A percentile compares a stretch with the other conserved stretches of the same genome.
phyloP scores from a whole-genome alignment of 53 echinoderm and acorn worm genomes.

The Mesocentrotus franciscanus region DNA sequence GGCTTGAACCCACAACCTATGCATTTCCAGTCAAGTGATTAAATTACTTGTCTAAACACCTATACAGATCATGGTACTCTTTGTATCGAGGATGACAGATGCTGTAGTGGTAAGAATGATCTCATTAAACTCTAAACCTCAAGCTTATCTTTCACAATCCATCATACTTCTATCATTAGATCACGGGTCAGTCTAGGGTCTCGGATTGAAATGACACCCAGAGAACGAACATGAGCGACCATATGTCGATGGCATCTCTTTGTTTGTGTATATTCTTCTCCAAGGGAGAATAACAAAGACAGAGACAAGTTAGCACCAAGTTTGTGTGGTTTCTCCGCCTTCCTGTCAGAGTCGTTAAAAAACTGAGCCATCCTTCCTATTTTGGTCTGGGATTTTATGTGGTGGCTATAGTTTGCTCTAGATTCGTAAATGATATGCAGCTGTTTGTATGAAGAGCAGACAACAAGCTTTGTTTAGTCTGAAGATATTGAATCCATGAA shows the following conservation, averaged over 20 bases:
- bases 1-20: too few species aligned
- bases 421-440: not conserved
- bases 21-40: too few species aligned
- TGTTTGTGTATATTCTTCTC: conserved; percentile 1
- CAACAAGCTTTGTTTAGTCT: conserved; percentile 16
- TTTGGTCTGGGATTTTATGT: conserved; percentile 1
- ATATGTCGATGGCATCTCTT: not conserved
- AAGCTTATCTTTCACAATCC: conserved; percentile 15
- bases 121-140: conserved; percentile 40
- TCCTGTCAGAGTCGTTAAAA: conserved; percentile 34
- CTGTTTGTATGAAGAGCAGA: conserved; percentile 1
- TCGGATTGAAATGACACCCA: not conserved
- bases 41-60: too few species aligned
- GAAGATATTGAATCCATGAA: not conserved
- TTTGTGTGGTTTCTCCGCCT: conserved; percentile 39
- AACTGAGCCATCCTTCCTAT: conserved; percentile 37
- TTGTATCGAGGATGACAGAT: not conserved
- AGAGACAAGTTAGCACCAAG: not conserved
- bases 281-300: conserved; percentile 29
- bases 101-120: not conserved
- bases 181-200: conserved; percentile 22
- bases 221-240: not conserved
- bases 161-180: conserved; percentile 30
- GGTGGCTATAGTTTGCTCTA: conserved; percentile 34
- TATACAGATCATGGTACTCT: not conserved